These are phyloP conservation scores for Oenanthe melanoleuca DNA, from an alignment of 2,113 vertebrate genomes.

Conservation along the genomic window DNA sequence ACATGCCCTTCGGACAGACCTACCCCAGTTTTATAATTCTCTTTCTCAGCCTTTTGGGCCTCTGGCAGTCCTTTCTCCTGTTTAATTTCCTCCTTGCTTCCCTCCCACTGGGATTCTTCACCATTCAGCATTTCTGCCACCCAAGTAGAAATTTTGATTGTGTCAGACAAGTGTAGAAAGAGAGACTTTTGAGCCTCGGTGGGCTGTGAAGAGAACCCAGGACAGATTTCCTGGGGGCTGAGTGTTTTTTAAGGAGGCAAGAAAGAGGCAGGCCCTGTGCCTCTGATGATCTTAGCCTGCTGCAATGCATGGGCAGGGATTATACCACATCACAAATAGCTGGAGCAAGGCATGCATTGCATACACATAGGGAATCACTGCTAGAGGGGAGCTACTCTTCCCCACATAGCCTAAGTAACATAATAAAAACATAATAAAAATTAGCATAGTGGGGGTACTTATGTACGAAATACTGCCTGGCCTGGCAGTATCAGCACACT, in stretches of 20 bases:
- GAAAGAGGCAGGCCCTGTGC: background rate
- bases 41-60: conserved; percentile 46
- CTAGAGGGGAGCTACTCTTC: background rate
- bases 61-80: conserved; percentile 56
- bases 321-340: background rate
- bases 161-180: conserved; percentile 51
- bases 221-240: background rate
- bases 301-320: background rate
- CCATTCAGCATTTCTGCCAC: conserved; percentile 63
- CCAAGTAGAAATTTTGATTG: conserved; percentile 59
- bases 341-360: background rate
- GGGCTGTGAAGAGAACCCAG: background rate
- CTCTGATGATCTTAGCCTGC: background rate
- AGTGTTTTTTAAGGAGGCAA: background rate
- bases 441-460: background rate
- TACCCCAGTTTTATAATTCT: conserved; percentile 64
- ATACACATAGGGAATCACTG: background rate
- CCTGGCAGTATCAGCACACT: background rate
- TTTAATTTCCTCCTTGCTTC: conserved; percentile 63
- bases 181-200: background rate
- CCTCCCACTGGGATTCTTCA: conserved; percentile 51
- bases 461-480: background rate
- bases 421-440: background rate
- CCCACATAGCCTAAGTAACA: background rate
- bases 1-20: conserved; percentile 64